Conservation (phyloP, 2,888 invertebrate genomes). For the Pollenia angustigena region DNA sequence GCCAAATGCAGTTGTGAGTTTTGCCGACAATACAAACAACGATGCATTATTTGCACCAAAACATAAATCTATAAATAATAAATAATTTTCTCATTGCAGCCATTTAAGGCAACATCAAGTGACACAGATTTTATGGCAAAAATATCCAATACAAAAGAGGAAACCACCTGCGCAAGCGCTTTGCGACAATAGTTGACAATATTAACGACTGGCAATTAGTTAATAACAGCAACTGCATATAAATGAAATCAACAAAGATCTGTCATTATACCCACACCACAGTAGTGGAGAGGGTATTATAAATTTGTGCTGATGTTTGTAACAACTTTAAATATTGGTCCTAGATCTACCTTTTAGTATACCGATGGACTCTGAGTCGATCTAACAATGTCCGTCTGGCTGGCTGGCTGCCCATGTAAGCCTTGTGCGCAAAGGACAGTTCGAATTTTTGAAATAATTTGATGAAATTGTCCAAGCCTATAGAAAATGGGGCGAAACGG, state of each 20-base stretch:
- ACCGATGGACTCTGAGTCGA: no score
- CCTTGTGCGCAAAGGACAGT: no score
- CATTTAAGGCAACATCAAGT: slow-evolving; percentile 80
- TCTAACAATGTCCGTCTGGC: no score
- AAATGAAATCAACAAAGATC: slow-evolving; percentile 15
- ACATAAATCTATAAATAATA: slow-evolving; percentile 48
- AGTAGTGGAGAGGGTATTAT: no score
- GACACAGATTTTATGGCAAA: slow-evolving; percentile 78
- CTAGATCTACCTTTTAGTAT: no score
- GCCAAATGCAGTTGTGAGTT: slow-evolving; percentile 47
- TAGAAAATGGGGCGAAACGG: no score
- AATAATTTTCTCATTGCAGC: slow-evolving; percentile 66
- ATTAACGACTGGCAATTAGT: slow-evolving; percentile 38
- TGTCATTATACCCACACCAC: neutral
- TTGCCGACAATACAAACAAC: slow-evolving; percentile 40
- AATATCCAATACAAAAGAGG: slow-evolving; percentile 55
- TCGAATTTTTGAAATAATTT: no score
- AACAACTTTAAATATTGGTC: no score
- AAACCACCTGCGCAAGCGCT: slow-evolving; percentile 80
- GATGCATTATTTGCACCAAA: slow-evolving; percentile 27
- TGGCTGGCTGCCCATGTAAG: no score
- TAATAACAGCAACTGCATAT: slow-evolving; percentile 11
- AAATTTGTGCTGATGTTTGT: no score
- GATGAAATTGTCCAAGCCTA: no score
- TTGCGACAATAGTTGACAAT: slow-evolving; percentile 53